These are phyloP conservation scores for Pseudopodoces humilis DNA, from an alignment of 2,113 vertebrate genomes.

Conservation along the genomic window DNA sequence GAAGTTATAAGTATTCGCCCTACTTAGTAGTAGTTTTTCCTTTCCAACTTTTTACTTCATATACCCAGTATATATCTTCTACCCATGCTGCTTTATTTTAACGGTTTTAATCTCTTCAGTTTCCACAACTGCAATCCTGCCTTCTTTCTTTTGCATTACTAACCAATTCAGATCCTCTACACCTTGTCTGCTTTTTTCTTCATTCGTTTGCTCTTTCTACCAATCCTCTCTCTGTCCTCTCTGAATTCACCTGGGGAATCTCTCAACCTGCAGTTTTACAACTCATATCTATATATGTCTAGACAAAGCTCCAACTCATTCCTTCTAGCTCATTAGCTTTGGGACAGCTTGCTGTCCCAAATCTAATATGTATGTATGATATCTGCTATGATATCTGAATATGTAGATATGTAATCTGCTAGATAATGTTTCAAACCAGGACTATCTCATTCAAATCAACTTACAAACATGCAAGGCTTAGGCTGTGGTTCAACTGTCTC, in stretches of 20 bases:
- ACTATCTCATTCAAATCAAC: background rate
- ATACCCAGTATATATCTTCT: background rate
- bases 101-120: background rate
- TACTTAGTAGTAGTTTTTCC: background rate
- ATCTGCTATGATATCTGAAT: no score
- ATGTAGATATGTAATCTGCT: background rate
- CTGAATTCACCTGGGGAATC: conserved; percentile 3
- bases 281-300: background rate
- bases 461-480: background rate
- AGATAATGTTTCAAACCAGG: conserved; percentile 11
- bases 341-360: background rate
- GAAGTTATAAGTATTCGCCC: background rate
- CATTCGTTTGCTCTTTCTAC: background rate
- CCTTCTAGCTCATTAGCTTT: conserved; percentile 12
- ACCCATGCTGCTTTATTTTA: background rate
- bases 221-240: background rate
- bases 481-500: background rate
- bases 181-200: background rate
- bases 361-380: no score
- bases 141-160: background rate
- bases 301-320: background rate
- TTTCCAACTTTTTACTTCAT: background rate
- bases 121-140: background rate
- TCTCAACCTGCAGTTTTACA: background rate
- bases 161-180: background rate